Percentiles rank a stretch among this genome's conserved stretches.
Conservation (phyloP, 1,140 invertebrate species). For the Zaprionus davidi region DNA sequence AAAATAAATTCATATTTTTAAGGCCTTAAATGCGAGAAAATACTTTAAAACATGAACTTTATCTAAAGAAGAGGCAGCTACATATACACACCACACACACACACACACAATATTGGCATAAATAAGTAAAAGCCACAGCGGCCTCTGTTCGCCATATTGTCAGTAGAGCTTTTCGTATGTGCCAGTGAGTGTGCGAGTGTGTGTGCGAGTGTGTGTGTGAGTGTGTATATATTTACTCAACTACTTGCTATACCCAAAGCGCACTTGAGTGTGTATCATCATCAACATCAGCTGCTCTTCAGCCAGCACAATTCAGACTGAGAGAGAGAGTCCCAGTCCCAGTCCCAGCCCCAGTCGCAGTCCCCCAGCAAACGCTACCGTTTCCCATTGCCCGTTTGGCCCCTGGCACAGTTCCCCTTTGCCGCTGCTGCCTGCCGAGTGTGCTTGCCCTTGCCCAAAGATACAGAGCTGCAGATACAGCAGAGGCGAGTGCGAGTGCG, state of each 20-base stretch:
- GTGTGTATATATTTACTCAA: constrained; percentile 72
- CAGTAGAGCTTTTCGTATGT: constrained; percentile 55
- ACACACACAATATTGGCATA: constrained; percentile 70
- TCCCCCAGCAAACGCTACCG: constrained; percentile 19
- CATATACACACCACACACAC: constrained; percentile 34
- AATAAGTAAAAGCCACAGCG: constrained; percentile 71
- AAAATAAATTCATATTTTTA: neutral
- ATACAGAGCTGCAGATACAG: constrained; percentile 73
- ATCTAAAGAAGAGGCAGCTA: constrained; percentile 25
- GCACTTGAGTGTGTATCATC: constrained; percentile 82
- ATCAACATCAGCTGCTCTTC: constrained; percentile 83
- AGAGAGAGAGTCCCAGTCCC: constrained; percentile 23
- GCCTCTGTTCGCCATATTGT: constrained; percentile 67
- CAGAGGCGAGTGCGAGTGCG: constrained; percentile 18
- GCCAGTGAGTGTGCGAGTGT: constrained; percentile 7
- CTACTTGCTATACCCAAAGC: constrained; percentile 75
- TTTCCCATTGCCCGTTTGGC: constrained; percentile 48
- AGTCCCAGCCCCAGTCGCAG: neutral
- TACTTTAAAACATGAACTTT: neutral
- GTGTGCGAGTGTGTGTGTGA: neutral
- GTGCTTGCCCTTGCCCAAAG: constrained; percentile 48
- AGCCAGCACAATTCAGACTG: constrained; percentile 44
- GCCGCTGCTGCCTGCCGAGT: constrained; percentile 6
- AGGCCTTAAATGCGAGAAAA: neutral
- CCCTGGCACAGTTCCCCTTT: constrained; percentile 16